Base-by-base conservation (phyloP, 2,113 vertebrate genomes). In the Chaetops frenatus region DNA sequence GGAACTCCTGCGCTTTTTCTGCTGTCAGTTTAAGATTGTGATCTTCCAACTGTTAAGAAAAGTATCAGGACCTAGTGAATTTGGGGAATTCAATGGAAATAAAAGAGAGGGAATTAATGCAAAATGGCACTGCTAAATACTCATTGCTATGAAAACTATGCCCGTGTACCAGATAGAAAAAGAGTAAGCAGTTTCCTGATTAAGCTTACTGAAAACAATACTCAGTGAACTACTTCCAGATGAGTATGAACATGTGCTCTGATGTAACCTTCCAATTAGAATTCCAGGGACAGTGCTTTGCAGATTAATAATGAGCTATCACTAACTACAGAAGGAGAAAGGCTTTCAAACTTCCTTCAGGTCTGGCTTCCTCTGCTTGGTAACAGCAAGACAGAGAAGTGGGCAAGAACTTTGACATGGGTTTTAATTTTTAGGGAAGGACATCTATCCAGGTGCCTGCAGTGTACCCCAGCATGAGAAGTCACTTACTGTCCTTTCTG, bases 21-120 rank as follows among this genome's bases (percentile, higher is more conserved):
- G 97, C 97, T 98, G 53, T 28, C 42, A 70, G 42, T 57, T 88
- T 62, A n/a, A n/a, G n/a, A n/a, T n/a, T n/a, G 28, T n/a, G 29
- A 54, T 45, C 71, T 86, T 69, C 70, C 61, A 93, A 47, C 31
- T 21, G 60, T 40, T 67, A 65, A 45, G 9, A 65, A 54, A 47
- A 81, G 13, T 78, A 82, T 53, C 56, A 20, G n/a, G 48, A 58
- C 15, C 40, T 81, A 8, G 40, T 29, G 25, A 48, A 23, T 66
- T 79, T 20, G 90, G 24, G 22, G 15, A 64, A 44, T 53, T n/a
- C 42, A 42, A 53, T 40, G 38, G 31, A 29, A 64, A 64, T 35
- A 23, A 78, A 53, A 62, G n/a, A n/a, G n/a, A n/a, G 4, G 15
- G 5, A 81, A 81, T 38, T 19, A 62, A 65, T 72, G 36, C 12